phyloP scores from a whole-genome alignment of 2,888 invertebrate genomes.

The Aricia artaxerxes region DNA sequence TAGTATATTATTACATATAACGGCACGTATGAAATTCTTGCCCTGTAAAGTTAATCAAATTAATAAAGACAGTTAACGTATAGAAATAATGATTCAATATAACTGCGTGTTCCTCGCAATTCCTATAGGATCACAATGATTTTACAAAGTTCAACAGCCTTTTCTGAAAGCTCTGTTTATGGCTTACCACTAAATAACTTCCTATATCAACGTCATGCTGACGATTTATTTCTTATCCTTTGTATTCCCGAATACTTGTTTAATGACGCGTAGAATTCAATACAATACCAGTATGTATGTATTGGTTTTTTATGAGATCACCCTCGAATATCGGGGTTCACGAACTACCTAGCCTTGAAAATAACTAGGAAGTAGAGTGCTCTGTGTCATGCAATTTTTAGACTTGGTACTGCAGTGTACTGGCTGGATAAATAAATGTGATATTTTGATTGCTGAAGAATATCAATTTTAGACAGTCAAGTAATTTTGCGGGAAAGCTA shows the following conservation, averaged over 20 bases:
- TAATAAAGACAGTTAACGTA: too few relatives aligned
- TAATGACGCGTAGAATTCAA: conserved; percentile 1
- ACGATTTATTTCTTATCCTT: conserved; percentile 9
- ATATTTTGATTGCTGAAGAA: neutral
- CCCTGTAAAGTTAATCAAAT: too few relatives aligned
- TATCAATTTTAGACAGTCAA: neutral
- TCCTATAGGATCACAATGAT: neutral
- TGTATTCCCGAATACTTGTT: neutral
- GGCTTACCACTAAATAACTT: neutral
- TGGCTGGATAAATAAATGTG: neutral
- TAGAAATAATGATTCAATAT: too few relatives aligned
- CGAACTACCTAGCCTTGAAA: conserved; percentile 16
- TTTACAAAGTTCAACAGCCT: conserved; percentile 2
- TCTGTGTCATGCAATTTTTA: neutral
- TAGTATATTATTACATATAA: too few relatives aligned
- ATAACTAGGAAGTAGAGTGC: neutral
- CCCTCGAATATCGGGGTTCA: neutral
- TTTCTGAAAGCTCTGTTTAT: neutral
- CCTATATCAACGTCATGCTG: neutral
- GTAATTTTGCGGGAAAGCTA: too few relatives aligned
- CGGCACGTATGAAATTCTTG: too few relatives aligned
- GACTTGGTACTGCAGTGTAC: neutral
- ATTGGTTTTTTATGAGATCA: conserved; percentile 10
- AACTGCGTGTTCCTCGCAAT: neutral
- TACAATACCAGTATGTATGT: neutral